phyloP scores from a whole-genome alignment of 1,140 invertebrate species.

The Rhopalosiphum maidis region DNA sequence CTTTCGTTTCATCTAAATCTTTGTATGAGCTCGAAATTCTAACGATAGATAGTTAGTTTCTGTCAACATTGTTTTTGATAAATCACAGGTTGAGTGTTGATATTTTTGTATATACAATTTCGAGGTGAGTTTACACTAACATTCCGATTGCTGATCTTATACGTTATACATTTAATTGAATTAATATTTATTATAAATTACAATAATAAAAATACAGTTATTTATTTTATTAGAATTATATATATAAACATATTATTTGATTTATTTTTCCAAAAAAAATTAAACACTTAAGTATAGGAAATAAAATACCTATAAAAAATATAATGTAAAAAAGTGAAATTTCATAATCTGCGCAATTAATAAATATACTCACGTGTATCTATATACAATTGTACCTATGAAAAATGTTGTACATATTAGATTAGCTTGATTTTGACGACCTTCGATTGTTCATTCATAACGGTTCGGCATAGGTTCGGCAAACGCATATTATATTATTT shows the following conservation, averaged over 20 bases:
- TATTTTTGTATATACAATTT: neutral
- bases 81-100: constrained; percentile 1
- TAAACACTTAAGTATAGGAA: neutral
- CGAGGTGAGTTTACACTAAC: neutral
- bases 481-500: neutral
- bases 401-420: neutral
- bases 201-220: neutral
- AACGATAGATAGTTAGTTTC: neutral
- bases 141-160: neutral
- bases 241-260: neutral
- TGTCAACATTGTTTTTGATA: constrained; percentile 9
- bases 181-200: neutral
- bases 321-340: neutral
- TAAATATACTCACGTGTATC: neutral
- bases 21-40: neutral
- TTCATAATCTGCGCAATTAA: neutral
- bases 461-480: neutral
- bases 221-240: neutral
- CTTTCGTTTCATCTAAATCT: neutral
- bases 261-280: neutral
- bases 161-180: neutral
- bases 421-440: neutral
- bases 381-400: neutral
- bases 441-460: neutral
- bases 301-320: neutral